Conservation (phyloP, 2,113 vertebrate species). For the Aplodontia rufa region DNA sequence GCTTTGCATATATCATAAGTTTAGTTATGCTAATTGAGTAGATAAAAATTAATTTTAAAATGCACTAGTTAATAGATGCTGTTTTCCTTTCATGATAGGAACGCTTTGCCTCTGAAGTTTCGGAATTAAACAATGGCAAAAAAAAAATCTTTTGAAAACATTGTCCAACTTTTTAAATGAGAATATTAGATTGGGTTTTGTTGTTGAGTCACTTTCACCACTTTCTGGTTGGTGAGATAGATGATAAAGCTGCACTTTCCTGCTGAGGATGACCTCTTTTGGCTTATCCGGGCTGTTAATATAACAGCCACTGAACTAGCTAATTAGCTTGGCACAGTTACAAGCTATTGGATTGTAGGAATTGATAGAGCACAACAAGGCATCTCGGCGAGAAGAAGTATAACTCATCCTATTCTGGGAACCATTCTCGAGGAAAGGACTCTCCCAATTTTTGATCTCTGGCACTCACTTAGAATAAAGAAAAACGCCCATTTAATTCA, state of each 20-base stretch:
- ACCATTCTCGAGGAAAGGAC: constrained; percentile 73
- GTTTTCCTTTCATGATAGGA: neutral
- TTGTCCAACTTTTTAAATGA: neutral
- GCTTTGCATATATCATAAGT: neutral
- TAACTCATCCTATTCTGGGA: constrained; percentile 77
- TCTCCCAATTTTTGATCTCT: constrained; percentile 69
- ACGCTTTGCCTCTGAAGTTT: neutral
- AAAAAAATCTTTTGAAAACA: neutral
- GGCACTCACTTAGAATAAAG: constrained; percentile 62
- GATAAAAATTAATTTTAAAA: neutral
- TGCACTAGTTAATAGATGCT: neutral
- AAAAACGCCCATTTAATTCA: constrained; percentile 58
- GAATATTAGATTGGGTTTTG: constrained; percentile 64
- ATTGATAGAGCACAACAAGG: constrained; percentile 82
- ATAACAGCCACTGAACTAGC: constrained; percentile 80
- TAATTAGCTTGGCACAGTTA: constrained; percentile 85
- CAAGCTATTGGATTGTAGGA: constrained; percentile 81
- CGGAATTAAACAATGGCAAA: neutral
- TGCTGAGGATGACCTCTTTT: constrained; percentile 74
- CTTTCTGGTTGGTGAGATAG: constrained; percentile 48
- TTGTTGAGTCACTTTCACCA: neutral
- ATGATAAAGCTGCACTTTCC: constrained; percentile 12
- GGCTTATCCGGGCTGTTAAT: constrained; percentile 77
- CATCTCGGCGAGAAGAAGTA: constrained; percentile 76
- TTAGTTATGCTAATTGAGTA: neutral